A percentile compares a stretch with the other conserved stretches of the same genome.
Evolutionary conservation across 2,797 vertebrate genomes (phyloP).

Genomic region (Melanotaenia trifasciata): DNA sequence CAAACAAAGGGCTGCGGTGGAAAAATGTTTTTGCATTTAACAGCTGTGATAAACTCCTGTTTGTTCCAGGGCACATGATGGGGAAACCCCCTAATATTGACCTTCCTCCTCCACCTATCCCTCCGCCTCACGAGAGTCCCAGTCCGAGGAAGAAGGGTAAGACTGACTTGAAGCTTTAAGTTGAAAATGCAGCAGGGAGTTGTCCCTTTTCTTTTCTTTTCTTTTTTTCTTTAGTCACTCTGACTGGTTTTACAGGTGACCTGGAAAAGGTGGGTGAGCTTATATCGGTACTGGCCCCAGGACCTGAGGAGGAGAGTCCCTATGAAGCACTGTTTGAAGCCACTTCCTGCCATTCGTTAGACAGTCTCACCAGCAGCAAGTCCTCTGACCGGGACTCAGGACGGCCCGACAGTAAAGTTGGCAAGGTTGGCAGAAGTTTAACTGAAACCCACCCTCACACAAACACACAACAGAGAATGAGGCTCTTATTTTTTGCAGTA

Average conservation of each 20-base stretch:
- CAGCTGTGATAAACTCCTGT: slow-evolving; percentile 24
- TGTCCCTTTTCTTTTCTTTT: neutral
- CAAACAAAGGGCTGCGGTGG: neutral
- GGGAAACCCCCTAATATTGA: slow-evolving; percentile 77
- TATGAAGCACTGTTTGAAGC: slow-evolving; percentile 95
- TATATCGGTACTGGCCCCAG: slow-evolving; percentile 85
- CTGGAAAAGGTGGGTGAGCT: slow-evolving; percentile 88
- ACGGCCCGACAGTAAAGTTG: slow-evolving; percentile 85
- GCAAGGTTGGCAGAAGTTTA: slow-evolving; percentile 73
- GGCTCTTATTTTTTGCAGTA: neutral
- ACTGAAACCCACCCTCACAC: neutral
- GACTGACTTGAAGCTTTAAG: slow-evolving; percentile 5
- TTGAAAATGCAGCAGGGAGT: neutral
- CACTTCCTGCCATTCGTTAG: slow-evolving; percentile 94
- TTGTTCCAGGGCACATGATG: slow-evolving; percentile 78
- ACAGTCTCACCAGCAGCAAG: slow-evolving; percentile 93
- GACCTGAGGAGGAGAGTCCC: slow-evolving; percentile 89
- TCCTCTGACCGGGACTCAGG: slow-evolving; percentile 92
- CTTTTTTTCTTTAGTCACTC: neutral
- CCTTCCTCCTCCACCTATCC: slow-evolving; percentile 82
- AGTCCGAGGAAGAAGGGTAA: slow-evolving; percentile 79
- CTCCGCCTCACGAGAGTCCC: slow-evolving; percentile 80
- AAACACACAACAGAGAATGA: neutral
- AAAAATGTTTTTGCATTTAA: slow-evolving; percentile 19
- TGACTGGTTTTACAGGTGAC: slow-evolving; percentile 75